Evolutionary conservation across 2,888 invertebrate species (phyloP).

Genomic region (Spatulosminthurus flaviceps): DNA sequence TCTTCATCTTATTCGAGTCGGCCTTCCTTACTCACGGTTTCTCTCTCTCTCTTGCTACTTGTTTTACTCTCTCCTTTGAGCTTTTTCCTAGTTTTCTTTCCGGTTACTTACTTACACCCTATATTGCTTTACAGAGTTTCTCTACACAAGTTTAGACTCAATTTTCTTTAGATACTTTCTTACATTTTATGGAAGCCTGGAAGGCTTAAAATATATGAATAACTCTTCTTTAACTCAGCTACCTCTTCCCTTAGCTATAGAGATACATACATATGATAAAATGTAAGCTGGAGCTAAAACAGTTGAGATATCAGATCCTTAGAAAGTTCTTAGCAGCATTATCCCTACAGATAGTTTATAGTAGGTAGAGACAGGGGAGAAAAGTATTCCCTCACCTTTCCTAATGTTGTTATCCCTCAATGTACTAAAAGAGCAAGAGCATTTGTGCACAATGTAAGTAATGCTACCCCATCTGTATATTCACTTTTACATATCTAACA

Average conservation of each 20-base stretch:
- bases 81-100: conserved; percentile 35
- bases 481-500: no score
- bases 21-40: conserved; percentile 1
- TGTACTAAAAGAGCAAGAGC: no score
- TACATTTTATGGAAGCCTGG: conserved; percentile 15
- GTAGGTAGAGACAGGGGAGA: no score
- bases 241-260: not conserved
- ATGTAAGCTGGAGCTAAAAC: no score
- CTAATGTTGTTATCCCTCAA: not conserved
- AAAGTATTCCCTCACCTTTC: conserved; percentile 4
- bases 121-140: conserved; percentile 33
- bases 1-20: conserved; percentile 34
- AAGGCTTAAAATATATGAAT: conserved; percentile 5
- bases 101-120: conserved; percentile 20
- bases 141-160: conserved; percentile 36
- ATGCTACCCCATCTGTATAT: no score
- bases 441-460: no score
- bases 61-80: conserved; percentile 39
- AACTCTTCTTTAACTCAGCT: not conserved
- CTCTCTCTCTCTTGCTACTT: conserved; percentile 16
- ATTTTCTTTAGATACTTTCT: conserved; percentile 38
- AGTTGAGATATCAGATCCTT: not conserved
- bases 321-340: not conserved
- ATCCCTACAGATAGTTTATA: not conserved
- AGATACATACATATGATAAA: no score